Evolutionary conservation across 2,113 vertebrate species (phyloP), one percentile per base, ranked within the genome.

Genomic region (Hypocryptadius cinnamomeus): DNA sequence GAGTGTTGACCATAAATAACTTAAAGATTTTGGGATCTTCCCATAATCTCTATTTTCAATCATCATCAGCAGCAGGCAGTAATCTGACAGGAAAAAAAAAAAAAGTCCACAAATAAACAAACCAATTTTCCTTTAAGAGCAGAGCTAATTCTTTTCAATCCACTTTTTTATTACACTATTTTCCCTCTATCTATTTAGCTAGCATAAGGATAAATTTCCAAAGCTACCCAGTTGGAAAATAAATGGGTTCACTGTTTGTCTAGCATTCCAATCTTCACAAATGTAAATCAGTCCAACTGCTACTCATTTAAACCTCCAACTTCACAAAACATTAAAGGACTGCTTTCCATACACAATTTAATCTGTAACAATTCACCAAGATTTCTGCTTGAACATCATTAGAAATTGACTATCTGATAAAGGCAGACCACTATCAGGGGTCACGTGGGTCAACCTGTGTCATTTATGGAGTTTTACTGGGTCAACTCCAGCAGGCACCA

Each of bases 341-440:
- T 95, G 96, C 97, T 97, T 97, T 98, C 98, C 96, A 96, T 96
- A 97, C 97, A 95, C 97, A 97, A 94, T 98, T 98, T 98, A 97
- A 98, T 98, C 98, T 97, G 97, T 97, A 93, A 96, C 96, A 98
- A 96, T 97, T 97, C 97, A 91, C 96, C 84, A 91, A 97, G 97
- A 98, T 98, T 98, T 98, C 97, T 97, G 96, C 97, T 92, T 79
- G 93, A 98, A 93, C 97, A 96, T 96, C 95, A 97, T 98, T 97
- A 91, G 94, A 97, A 98, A 98, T 97, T 97, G 98, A 97, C 98
- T 98, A 96, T 97, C 97, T 98, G 97, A 98, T 98, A 98, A 98
- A 98, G 96, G 96, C 94, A 96, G 94, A 85, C 93, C 82, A 95
- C 97, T 96, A 96, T 96, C 90, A 50, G 81, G 95, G 98, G 97